These are phyloP conservation scores for Yponomeuta malinellus DNA, from an alignment of 2,888 invertebrate species.

Conservation along the genomic window DNA sequence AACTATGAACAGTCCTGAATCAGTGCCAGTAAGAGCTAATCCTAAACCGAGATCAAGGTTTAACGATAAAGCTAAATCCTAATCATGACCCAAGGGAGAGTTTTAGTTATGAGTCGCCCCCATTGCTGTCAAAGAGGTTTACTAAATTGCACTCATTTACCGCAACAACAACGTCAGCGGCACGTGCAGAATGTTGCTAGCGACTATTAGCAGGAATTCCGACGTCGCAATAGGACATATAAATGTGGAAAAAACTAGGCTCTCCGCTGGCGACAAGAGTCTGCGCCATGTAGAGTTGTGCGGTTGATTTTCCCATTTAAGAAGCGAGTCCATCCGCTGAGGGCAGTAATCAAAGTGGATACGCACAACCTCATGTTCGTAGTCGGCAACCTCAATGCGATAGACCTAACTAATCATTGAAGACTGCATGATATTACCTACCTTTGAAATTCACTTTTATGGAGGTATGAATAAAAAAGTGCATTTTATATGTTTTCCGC, in stretches of 20 bases:
- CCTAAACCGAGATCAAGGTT: not conserved
- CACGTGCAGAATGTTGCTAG: constrained; percentile 63
- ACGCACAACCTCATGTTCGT: not conserved
- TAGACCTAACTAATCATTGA: no score
- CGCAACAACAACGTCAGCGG: constrained; percentile 51
- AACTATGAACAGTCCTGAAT: not conserved
- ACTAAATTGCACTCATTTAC: constrained; percentile 64
- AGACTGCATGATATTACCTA: not conserved
- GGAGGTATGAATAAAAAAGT: no score
- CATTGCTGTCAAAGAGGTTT: constrained; percentile 25
- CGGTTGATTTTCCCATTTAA: constrained; percentile 52
- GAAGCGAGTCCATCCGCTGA: constrained; percentile 24
- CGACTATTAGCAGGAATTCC: constrained; percentile 70
- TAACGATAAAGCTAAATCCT: constrained; percentile 2
- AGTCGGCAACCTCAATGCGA: not conserved
- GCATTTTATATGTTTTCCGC: not conserved
- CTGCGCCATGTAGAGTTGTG: constrained; percentile 31
- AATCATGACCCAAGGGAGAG: constrained; percentile 11
- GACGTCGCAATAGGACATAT: constrained; percentile 61
- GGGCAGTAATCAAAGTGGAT: not conserved
- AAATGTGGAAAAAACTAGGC: constrained; percentile 55
- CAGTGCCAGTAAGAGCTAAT: not conserved
- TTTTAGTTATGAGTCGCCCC: constrained; percentile 15
- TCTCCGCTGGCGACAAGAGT: constrained; percentile 55
- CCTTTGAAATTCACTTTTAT: not conserved